Evolutionary conservation across 2,888 invertebrate genomes (phyloP), one percentile per base, ranked within the genome.

Genomic region (Seladonia tumulorum): DNA sequence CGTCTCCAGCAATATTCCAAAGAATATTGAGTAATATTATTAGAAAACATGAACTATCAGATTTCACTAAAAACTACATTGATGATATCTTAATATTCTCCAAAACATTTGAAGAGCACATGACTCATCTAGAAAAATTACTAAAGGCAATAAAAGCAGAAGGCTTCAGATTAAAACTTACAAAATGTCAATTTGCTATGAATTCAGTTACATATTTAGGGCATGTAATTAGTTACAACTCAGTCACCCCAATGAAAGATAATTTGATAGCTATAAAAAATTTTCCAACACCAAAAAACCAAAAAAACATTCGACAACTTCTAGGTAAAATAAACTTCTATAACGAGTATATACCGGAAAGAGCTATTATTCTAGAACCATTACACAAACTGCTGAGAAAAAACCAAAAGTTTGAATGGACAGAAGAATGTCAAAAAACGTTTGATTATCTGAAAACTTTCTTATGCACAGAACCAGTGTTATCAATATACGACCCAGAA

Each of bases 51-150:
- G 10, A 29, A 1, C 18, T 82, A 10, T 57, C 12, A 7, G 45
- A 74, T 12, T 78, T 78, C 4, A 3, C 82, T 0, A 47, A 16
- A n/a, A 77, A 73, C 4, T 92, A 89, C 76, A 92, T 91, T 68
- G 91, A 92, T 47, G 91, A 91, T 77, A 90, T 91, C 14, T 49
- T 81, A 29, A 60, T 81, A 7, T 76, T 60, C 8, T 76, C 81
- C n/a, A 0, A 39, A 76, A 25, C 71, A 0, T 81, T 81, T 16
- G 0, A 53, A 42, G 71, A 81, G 57, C 63, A 63, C 25, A 63
- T 63, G 4, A 12, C n/a, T 25, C 63, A 63, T 16, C 25, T 63
- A 35, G 29, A 75, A 81, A 57, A 75, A 60, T 42, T 57, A n/a
- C 16, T 63, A 63, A n/a, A 75, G 42, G 57, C 75, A 39, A 75